Conservation (phyloP, 2,888 invertebrate genomes). For the Slavum lentiscoides region DNA sequence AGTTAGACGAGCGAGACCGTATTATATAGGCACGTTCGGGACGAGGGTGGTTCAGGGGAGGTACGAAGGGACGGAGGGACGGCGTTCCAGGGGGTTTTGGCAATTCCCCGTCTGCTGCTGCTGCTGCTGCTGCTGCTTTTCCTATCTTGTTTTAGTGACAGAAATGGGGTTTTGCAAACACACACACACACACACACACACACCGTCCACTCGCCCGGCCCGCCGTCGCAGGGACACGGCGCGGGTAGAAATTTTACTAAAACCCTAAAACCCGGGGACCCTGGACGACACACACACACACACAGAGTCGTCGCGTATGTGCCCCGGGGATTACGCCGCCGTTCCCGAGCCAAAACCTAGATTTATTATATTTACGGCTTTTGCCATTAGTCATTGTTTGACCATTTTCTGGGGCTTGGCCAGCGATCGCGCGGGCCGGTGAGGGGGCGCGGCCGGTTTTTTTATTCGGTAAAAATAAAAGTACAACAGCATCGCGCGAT, state of each 20-base stretch:
- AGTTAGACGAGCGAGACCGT: constrained; percentile 31
- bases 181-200: background rate
- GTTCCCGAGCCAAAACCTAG: constrained; percentile 50
- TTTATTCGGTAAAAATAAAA: background rate
- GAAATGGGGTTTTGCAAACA: constrained; percentile 42
- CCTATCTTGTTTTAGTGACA: constrained; percentile 51
- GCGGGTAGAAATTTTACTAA: constrained; percentile 48
- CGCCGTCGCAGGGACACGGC: background rate
- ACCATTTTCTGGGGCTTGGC: constrained; percentile 49
- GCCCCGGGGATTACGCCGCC: constrained; percentile 45
- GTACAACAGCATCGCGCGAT: constrained; percentile 17
- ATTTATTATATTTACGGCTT: constrained; percentile 53
- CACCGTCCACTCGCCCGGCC: background rate
- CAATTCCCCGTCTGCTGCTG: constrained; percentile 44
- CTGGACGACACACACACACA: constrained; percentile 9
- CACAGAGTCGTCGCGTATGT: background rate
- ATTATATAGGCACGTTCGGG: background rate
- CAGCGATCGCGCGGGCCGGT: constrained; percentile 17
- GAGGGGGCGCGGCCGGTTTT: constrained; percentile 1
- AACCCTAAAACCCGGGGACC: constrained; percentile 50
- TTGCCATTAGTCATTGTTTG: constrained; percentile 53
- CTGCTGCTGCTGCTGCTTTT: constrained; percentile 21
- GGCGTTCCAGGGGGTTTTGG: constrained; percentile 2
- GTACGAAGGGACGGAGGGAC: background rate
- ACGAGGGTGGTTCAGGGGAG: background rate